Evolutionary conservation across 2,113 vertebrate species (phyloP).

Genomic region (Planiliza haematocheilus): DNA sequence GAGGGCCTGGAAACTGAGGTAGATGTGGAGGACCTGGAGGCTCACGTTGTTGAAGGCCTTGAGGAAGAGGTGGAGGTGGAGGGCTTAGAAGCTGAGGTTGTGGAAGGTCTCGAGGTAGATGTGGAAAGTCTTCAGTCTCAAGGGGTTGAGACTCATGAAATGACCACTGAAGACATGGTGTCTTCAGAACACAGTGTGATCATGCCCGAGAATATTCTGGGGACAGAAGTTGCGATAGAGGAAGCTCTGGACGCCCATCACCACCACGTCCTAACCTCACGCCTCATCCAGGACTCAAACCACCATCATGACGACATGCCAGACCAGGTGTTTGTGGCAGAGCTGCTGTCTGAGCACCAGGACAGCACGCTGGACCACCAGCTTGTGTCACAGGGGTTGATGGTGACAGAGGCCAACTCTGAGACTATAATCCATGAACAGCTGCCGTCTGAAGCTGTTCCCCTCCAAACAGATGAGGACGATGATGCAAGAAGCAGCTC

Average conservation of each 20-base stretch:
- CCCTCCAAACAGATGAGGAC: slow-evolving; percentile 93
- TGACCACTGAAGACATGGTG: slow-evolving; percentile 81
- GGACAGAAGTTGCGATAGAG: slow-evolving; percentile 94
- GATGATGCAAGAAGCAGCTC: slow-evolving; percentile 93
- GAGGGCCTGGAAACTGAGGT: slow-evolving; percentile 77
- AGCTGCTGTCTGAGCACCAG: slow-evolving; percentile 90
- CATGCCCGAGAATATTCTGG: slow-evolving; percentile 92
- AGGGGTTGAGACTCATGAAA: slow-evolving; percentile 79
- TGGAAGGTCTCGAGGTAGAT: slow-evolving; percentile 88
- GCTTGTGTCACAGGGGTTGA: slow-evolving; percentile 94
- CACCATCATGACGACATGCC: slow-evolving; percentile 90
- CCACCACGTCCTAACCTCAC: slow-evolving; percentile 91
- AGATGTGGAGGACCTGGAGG: slow-evolving; percentile 78
- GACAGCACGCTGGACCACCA: slow-evolving; percentile 92
- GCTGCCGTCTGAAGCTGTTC: slow-evolving; percentile 88
- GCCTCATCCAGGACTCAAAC: slow-evolving; percentile 87
- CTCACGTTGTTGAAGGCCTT: slow-evolving; percentile 88
- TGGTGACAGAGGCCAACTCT: slow-evolving; percentile 90
- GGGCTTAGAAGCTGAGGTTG: slow-evolving; percentile 80
- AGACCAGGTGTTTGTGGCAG: slow-evolving; percentile 97
- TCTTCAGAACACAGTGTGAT: slow-evolving; percentile 90
- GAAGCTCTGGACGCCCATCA: slow-evolving; percentile 91
- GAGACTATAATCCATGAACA: slow-evolving; percentile 91
- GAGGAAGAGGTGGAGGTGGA: slow-evolving; percentile 89
- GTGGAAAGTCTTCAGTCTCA: slow-evolving; percentile 78